Evolutionary conservation across 2,113 vertebrate species (phyloP).

Genomic region (Regulus satrapa): DNA sequence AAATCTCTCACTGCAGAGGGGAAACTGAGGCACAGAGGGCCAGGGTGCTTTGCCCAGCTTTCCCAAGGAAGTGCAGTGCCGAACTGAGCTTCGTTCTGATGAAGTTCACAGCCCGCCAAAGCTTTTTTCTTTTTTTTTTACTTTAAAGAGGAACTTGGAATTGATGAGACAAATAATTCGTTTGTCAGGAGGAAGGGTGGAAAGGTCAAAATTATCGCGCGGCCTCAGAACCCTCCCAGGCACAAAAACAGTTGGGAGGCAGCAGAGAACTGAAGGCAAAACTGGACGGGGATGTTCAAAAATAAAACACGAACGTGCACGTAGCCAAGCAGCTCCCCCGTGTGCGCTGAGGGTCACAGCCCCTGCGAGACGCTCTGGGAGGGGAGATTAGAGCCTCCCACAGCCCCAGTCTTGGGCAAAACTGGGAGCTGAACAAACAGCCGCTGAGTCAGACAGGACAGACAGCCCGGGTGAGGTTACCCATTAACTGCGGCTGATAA

Average conservation of each 20-base stretch:
- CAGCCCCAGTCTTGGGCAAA: fast-evolving
- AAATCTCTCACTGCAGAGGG: not conserved
- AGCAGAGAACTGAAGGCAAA: not conserved
- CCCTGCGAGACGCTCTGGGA: not conserved
- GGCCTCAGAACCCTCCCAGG: not conserved
- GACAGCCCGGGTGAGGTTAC: not conserved
- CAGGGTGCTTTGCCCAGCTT: not conserved
- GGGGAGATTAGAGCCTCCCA: not conserved
- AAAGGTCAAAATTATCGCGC: fast-evolving
- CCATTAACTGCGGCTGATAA: not conserved
- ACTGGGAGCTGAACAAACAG: fast-evolving
- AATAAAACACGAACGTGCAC: fast-evolving
- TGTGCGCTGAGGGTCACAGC: not conserved
- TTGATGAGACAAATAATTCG: not conserved
- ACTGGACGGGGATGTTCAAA: not conserved
- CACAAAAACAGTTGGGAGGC: not conserved
- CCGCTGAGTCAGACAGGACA: fast-evolving
- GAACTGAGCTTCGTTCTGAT: fast-evolving
- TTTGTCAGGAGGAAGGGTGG: not conserved
- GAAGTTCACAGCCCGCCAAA: not conserved
- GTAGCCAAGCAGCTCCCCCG: not conserved
- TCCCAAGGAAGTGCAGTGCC: not conserved
- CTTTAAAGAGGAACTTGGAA: not conserved
- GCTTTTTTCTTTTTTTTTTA: not conserved
- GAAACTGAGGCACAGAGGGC: not conserved